Base-by-base conservation (phyloP, 2,113 vertebrate species). In the Tauraco erythrolophus region DNA sequence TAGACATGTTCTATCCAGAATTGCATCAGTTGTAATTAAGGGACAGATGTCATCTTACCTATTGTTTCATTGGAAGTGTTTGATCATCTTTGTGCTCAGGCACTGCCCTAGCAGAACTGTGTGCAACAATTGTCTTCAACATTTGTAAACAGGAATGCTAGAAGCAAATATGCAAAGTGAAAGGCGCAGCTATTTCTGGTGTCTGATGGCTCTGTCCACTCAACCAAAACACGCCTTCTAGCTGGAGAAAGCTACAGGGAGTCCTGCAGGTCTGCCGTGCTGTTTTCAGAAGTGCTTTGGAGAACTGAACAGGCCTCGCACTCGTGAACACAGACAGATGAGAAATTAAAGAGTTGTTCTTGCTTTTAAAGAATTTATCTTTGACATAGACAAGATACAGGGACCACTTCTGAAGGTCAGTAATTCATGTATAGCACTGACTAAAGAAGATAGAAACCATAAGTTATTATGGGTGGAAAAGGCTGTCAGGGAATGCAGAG, bases 131-230 rank as follows among this genome's bases (percentile, higher is more conserved):
- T 25, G 35, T 60, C 33, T 68, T 77, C 61, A 83, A 3, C 81
- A 79, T 92, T 88, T 86, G 33, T 76, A 66, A 89, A 58, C 1
- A 60, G 54, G 48, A 91, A 90, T 39, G 71, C 75, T 70, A 15
- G 88, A 45, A 65, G 81, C 57, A 88, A 86, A 92, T 66, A 65
- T 17, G 43, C 50, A 77, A 80, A 92, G 75, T 37, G 30, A 84
- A 94, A 93, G 70, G 53, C 13, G 0, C 24, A 75, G 80, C 58
- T 96, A 61, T 92, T 96, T 92, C 91, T 97, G 87, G 51, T 96
- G 96, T 56, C 81, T 92, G 75, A 64, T 62, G 84, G 78, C 58
- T 95, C 79, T 89, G 46, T 94, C 84, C 61, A 27, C 51, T 90
- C 91, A 96, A 84, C 71, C 72, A 92, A 92, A 93, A 74, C 62